A percentile compares a stretch with the other conserved stretches of the same genome.
Conservation (phyloP, 2,888 invertebrate genomes). For the Cryptocheilus praepositus region DNA sequence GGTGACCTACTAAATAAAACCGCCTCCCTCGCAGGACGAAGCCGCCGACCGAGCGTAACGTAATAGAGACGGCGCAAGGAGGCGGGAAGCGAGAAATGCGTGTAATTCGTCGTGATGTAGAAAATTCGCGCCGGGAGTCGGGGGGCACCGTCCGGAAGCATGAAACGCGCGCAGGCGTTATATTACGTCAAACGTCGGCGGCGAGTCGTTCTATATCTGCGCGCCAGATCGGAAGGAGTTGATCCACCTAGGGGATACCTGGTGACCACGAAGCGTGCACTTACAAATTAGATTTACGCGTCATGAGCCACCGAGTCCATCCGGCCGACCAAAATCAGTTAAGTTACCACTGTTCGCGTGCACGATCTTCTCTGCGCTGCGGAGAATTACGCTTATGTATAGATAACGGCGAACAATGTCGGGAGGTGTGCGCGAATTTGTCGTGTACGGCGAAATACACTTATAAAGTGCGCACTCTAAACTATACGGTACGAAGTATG, state of each 20-base stretch:
- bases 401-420: not conserved
- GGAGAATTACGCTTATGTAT: constrained; percentile 1
- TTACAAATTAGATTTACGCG: constrained; percentile 46
- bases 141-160: not conserved
- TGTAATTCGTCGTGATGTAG: too few relatives aligned
- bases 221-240: constrained; percentile 27
- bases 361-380: not conserved
- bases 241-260: constrained; percentile 27
- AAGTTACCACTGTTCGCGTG: constrained; percentile 3
- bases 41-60: too few relatives aligned
- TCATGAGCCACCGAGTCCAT: constrained; percentile 36
- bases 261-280: constrained; percentile 36
- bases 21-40: too few relatives aligned
- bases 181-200: constrained; percentile 22
- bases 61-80: too few relatives aligned
- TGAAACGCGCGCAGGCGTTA: constrained; percentile 4
- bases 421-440: not conserved
- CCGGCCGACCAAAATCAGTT: constrained; percentile 35
- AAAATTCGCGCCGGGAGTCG: too few relatives aligned
- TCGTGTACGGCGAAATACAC: too few relatives aligned
- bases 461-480: too few relatives aligned
- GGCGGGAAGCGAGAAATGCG: too few relatives aligned
- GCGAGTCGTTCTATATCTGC: constrained; percentile 9
- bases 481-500: not conserved
- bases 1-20: too few relatives aligned